phyloP scores from a whole-genome alignment of 2,888 invertebrate species.

The Euspilapteryx auroguttella region DNA sequence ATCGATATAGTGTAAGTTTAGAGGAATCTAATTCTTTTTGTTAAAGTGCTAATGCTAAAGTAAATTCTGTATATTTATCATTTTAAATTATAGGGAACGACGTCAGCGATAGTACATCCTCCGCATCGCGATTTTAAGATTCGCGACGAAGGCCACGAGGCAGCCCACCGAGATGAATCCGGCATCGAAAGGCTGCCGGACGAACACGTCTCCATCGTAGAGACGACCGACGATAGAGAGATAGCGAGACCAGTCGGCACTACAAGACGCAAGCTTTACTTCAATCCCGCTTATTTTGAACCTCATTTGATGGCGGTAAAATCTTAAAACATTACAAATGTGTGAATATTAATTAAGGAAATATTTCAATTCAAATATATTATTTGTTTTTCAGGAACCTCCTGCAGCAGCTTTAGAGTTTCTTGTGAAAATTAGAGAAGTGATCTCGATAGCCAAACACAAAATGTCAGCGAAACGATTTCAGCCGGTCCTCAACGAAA shows the following conservation, averaged over 20 bases:
- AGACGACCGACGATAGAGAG: conserved; percentile 73
- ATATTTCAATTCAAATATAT: conserved; percentile 4
- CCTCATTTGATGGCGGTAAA: conserved; percentile 80
- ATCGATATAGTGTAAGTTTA: conserved; percentile 32
- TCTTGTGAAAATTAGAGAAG: conserved; percentile 85
- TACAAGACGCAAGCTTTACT: conserved; percentile 79
- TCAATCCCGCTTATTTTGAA: conserved; percentile 91
- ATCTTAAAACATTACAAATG: no score
- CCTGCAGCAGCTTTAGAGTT: conserved; percentile 91
- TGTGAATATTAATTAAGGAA: neutral
- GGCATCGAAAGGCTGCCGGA: conserved; percentile 75
- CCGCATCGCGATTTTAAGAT: conserved; percentile 33
- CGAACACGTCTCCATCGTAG: conserved; percentile 83
- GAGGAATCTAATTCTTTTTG: conserved; percentile 20
- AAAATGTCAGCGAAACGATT: conserved; percentile 84
- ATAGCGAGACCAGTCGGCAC: conserved; percentile 71
- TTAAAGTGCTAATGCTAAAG: no score
- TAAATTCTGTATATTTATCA: no score
- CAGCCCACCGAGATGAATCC: conserved; percentile 53
- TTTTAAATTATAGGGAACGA: conserved; percentile 24
- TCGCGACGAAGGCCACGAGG: conserved; percentile 28
- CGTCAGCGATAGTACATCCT: conserved; percentile 75
- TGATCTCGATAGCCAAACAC: conserved; percentile 85
- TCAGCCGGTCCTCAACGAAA: conserved; percentile 75
- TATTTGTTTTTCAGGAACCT: no score